Evolutionary conservation across 2,888 invertebrate genomes (phyloP).

Genomic region (Drosophila macrospina): DNA sequence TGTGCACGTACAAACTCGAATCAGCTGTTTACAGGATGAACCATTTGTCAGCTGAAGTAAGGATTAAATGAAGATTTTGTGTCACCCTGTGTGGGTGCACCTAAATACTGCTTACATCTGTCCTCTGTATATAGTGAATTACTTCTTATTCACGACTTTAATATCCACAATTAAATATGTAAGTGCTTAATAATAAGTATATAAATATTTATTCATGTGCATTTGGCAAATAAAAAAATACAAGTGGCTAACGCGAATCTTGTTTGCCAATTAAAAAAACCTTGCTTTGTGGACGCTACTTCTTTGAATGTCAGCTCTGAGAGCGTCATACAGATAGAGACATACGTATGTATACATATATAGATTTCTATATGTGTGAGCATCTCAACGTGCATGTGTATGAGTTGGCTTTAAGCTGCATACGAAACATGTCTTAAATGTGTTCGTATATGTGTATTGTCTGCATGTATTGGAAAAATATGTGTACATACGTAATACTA

Average conservation of each 20-base stretch:
- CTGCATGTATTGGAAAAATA: constrained; percentile 10
- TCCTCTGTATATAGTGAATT: constrained; percentile 12
- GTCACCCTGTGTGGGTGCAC: constrained; percentile 38
- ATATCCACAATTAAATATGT: constrained; percentile 19
- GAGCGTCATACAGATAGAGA: constrained; percentile 39
- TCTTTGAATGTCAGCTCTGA: constrained; percentile 64
- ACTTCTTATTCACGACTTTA: constrained; percentile 1
- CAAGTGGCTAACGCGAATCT: constrained; percentile 46
- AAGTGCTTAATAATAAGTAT: constrained; percentile 23
- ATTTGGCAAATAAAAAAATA: constrained; percentile 39
- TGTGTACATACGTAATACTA: constrained; percentile 74
- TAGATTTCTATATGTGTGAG: constrained; percentile 12
- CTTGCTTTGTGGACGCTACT: constrained; percentile 55
- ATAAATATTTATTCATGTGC: constrained; percentile 30
- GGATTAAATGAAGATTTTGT: constrained; percentile 28
- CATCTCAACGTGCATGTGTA: constrained; percentile 24
- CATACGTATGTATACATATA: constrained; percentile 17
- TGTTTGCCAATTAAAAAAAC: constrained; percentile 56
- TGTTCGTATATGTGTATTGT: constrained; percentile 19
- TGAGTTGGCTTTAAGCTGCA: constrained; percentile 56
- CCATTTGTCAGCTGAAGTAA: constrained; percentile 23
- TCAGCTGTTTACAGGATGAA: constrained; percentile 47
- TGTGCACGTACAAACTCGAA: background rate
- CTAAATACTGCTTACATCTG: constrained; percentile 2
- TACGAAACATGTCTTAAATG: constrained; percentile 60